These are phyloP conservation scores for Rafetus swinhoei DNA, from an alignment of 2,113 vertebrate genomes.

Conservation along the genomic window DNA sequence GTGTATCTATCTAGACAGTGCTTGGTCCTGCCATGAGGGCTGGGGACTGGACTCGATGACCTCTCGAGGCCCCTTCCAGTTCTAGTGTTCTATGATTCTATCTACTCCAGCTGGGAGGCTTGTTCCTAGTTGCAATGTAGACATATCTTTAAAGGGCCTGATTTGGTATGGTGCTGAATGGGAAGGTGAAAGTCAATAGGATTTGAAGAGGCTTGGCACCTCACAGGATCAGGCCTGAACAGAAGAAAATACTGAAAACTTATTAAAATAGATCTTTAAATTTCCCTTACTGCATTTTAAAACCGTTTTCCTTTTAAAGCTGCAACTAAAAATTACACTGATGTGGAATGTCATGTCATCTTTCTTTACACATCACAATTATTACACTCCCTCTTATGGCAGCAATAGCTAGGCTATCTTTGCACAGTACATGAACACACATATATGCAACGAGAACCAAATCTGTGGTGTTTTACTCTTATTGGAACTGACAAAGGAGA, in stretches of 20 bases:
- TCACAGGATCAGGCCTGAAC: not conserved
- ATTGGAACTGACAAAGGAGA: slow-evolving; percentile 56
- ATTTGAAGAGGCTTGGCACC: not conserved
- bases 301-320: slow-evolving; percentile 43
- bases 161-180: not conserved
- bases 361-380: slow-evolving; percentile 42
- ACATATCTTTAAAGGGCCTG: not conserved
- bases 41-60: too few species aligned
- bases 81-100: not conserved
- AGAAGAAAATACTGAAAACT: slow-evolving; percentile 32
- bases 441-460: slow-evolving; percentile 31
- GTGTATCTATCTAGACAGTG: not conserved
- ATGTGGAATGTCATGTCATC: slow-evolving; percentile 53
- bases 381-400: slow-evolving; percentile 28
- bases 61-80: too few species aligned
- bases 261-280: slow-evolving; percentile 25
- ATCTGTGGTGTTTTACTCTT: slow-evolving; percentile 40
- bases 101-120: not conserved
- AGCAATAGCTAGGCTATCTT: not conserved
- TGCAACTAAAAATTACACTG: slow-evolving; percentile 37
- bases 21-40: too few species aligned
- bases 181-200: not conserved
- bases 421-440: not conserved
- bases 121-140: not conserved
- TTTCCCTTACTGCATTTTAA: slow-evolving; percentile 40